Conservation (phyloP, 1,140 invertebrate genomes). For the Asobara japonica region DNA sequence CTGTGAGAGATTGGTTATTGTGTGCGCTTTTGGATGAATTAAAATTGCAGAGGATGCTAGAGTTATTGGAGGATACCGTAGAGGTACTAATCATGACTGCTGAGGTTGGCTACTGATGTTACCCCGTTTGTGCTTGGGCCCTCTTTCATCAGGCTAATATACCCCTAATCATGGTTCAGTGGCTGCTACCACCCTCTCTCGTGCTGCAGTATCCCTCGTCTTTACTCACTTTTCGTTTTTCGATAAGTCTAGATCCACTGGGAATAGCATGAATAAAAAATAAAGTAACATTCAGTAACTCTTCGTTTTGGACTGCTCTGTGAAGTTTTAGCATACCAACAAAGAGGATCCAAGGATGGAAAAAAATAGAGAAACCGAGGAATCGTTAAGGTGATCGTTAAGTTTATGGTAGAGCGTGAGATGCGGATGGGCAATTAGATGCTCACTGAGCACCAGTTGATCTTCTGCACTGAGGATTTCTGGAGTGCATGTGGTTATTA, state of each 20-base stretch:
- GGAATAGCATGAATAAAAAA: neutral
- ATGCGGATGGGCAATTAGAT: conserved; percentile 50
- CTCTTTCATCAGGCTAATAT: conserved; percentile 60
- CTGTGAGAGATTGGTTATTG: neutral
- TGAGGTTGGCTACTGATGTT: conserved; percentile 57
- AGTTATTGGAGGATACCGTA: conserved; percentile 39
- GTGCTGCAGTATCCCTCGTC: conserved; percentile 14
- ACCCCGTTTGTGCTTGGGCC: conserved; percentile 55
- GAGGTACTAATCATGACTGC: conserved; percentile 61
- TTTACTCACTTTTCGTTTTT: conserved; percentile 39
- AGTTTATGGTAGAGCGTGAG: conserved; percentile 53
- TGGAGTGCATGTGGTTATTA: conserved; percentile 1
- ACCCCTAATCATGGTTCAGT: conserved; percentile 58
- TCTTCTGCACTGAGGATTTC: conserved; percentile 46
- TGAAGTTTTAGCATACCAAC: conserved; percentile 25
- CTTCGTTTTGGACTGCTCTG: neutral
- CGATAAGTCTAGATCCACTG: neutral
- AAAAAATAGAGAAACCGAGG: conserved; percentile 11
- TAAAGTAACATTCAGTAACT: neutral
- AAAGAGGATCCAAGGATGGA: neutral
- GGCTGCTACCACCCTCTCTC: conserved; percentile 46
- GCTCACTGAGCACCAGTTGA: conserved; percentile 53
- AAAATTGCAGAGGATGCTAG: conserved; percentile 60
- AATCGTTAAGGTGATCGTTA: conserved; percentile 49
- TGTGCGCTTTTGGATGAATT: conserved; percentile 45